phyloP scores from a whole-genome alignment of 2,797 vertebrate genomes.

The Iguana delicatissima region DNA sequence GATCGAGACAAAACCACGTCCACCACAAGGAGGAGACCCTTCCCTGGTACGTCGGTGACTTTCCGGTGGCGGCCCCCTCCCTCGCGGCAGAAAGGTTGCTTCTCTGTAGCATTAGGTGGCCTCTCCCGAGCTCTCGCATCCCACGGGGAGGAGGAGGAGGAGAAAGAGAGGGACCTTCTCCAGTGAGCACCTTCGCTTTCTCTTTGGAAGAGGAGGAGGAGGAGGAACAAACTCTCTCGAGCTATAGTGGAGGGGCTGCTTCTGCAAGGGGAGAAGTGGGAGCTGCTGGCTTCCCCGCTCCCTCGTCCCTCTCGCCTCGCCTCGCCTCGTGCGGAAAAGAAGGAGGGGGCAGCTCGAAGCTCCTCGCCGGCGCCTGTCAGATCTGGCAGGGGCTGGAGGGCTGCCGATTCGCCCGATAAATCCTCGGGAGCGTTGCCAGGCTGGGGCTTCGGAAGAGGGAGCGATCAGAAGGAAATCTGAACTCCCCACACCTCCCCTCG shows the following conservation, averaged over 20 bases:
- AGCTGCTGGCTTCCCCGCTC: background rate
- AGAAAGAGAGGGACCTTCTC: background rate
- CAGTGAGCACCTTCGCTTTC: background rate
- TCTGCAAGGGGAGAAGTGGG: background rate
- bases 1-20: constrained; percentile 23
- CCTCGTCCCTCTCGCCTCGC: background rate
- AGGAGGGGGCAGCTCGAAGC: no score
- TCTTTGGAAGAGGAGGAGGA: background rate
- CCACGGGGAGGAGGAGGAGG: accelerated
- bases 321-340: no score
- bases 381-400: background rate
- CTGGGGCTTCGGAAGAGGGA: constrained; percentile 38
- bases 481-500: constrained; percentile 1
- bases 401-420: constrained; percentile 42
- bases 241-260: background rate
- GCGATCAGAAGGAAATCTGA: constrained; percentile 42
- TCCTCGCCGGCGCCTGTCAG: no score
- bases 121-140: constrained; percentile 43
- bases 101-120: constrained; percentile 53
- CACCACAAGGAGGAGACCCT: background rate
- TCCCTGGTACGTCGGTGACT: background rate
- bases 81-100: background rate
- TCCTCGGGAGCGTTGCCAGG: constrained; percentile 48
- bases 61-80: background rate
- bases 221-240: background rate